Base-by-base conservation (phyloP, 2,888 invertebrate genomes). In the Parnassius mnemosyne region DNA sequence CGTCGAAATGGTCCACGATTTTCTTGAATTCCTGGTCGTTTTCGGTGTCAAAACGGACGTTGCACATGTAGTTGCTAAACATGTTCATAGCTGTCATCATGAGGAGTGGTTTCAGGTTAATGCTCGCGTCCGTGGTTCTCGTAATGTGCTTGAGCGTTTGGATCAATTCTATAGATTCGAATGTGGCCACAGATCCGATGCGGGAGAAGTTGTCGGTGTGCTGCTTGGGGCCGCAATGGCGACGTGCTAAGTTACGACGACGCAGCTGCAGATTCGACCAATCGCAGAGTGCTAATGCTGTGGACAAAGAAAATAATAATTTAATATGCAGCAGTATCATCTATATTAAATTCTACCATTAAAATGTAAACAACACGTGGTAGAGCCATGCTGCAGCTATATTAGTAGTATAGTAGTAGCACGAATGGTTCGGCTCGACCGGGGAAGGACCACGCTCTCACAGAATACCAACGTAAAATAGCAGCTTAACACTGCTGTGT, bases 31-130 rank as follows among this genome's bases (percentile, higher is more conserved):
- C 94, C 0, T 74, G 62, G 69, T 97, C 96, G 1, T 68, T 75
- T 12, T 94, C 92, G 61, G 95, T 93, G 50, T 94, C 93, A 73
- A 96, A 96, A 2, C 95, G 92, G 0, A 93, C 93, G n/a, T 95
- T 95, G 84, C 97, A 97, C 95, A 97, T 97, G 85, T 97, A 97
- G 67, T 95, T 93, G 5, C 94, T 93, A 82, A 97, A 97, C 94
- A 97, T 96, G 83, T 97, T 97, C 71, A 96, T 95, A 34, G 96
- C 95, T 0, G 96, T 93, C 12, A 93, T 92, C 80, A 96, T 93
- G 3, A 97, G 81, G 20, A 94, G 79, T 0, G 95, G 95, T 78
- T 97, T 97, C 42, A 96, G 74, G 62, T 95, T 91, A 68, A 93
- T 85, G 7, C 87, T 80, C 0, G 85, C 77, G 9, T 84, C 79